Conservation (phyloP, 2,113 vertebrate genomes). For the Calonectris borealis region DNA sequence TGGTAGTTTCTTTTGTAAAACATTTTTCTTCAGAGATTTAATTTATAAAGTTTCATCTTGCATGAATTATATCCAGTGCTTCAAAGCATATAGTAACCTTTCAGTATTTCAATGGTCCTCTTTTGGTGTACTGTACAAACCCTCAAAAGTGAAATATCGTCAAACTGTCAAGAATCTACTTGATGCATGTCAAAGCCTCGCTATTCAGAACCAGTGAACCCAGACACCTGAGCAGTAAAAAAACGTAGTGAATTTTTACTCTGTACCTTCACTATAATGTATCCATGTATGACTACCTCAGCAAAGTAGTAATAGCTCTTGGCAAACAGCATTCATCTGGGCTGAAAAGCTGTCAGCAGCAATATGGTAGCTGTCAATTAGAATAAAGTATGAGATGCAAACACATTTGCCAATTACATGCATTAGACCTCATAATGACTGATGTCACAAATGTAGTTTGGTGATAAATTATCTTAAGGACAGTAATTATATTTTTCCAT, state of each 20-base stretch:
- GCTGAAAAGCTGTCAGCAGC: constrained; percentile 68
- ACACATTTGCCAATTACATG: constrained; percentile 70
- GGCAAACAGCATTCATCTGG: constrained; percentile 62
- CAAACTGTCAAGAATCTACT: background rate
- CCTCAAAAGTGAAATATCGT: background rate
- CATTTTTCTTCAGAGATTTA: constrained; percentile 25
- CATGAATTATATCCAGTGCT: background rate
- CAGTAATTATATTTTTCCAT: constrained; percentile 66
- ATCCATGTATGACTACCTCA: constrained; percentile 19
- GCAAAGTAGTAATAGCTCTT: constrained; percentile 60
- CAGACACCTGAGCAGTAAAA: background rate
- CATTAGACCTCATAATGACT: constrained; percentile 70
- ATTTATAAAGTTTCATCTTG: constrained; percentile 6
- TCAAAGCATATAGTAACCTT: background rate
- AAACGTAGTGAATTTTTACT: background rate
- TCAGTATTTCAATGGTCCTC: background rate
- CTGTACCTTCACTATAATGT: background rate
- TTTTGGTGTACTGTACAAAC: background rate
- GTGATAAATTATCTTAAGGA: constrained; percentile 67
- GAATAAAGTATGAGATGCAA: constrained; percentile 66
- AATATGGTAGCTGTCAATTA: constrained; percentile 69
- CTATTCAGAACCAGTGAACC: constrained; percentile 10
- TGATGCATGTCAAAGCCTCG: background rate
- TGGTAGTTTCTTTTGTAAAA: background rate
- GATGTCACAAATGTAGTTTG: constrained; percentile 65